Evolutionary conservation across 2,113 vertebrate genomes (phyloP).

Genomic region (Emydura subglobosa): DNA sequence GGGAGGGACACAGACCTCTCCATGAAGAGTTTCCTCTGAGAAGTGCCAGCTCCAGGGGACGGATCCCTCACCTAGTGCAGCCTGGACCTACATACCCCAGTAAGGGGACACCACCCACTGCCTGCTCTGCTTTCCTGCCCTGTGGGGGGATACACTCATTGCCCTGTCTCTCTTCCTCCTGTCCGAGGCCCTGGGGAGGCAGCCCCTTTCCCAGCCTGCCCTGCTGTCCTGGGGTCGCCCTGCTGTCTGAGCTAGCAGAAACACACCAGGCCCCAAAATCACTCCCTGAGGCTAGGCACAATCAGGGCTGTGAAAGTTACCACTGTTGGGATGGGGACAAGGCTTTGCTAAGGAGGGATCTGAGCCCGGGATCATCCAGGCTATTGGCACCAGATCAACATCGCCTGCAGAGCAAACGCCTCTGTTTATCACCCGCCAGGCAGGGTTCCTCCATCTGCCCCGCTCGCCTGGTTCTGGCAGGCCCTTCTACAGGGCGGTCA

Average conservation of each 20-base stretch:
- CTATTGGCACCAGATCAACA: background rate
- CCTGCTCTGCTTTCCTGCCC: too few relatives aligned
- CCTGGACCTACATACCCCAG: rapidly evolving
- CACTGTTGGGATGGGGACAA: too few relatives aligned
- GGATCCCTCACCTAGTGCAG: too few relatives aligned
- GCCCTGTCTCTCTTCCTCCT: background rate
- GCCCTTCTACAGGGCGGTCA: background rate
- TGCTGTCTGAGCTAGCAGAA: background rate
- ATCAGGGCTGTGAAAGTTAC: background rate
- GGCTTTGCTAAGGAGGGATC: background rate
- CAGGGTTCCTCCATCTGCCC: background rate
- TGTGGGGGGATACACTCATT: background rate
- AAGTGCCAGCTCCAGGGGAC: rapidly evolving
- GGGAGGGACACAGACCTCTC: background rate
- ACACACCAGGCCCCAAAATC: background rate
- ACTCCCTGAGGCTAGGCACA: background rate
- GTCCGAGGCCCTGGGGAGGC: background rate
- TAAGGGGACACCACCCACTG: too few relatives aligned
- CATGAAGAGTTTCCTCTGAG: background rate
- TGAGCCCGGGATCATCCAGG: too few relatives aligned
- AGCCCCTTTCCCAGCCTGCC: background rate
- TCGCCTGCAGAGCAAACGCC: background rate
- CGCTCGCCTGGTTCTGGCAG: background rate
- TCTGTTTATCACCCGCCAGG: background rate
- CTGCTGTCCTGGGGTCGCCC: too few relatives aligned